These are phyloP conservation scores for Rhagoletis zephyria DNA, from an alignment of 1,140 invertebrate species.

Conservation along the genomic window DNA sequence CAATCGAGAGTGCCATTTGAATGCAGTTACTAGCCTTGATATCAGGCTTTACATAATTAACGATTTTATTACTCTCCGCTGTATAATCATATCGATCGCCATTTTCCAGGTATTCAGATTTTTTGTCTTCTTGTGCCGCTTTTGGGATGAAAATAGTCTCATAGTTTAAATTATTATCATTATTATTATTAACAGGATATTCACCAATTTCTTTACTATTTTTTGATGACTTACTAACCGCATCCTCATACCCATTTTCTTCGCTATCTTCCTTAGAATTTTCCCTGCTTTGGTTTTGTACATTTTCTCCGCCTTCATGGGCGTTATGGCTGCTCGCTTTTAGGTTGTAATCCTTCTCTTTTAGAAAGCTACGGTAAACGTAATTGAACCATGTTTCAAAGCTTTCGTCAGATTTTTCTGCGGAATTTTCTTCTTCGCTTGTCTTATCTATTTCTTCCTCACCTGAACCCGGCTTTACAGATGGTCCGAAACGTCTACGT, in stretches of 20 bases:
- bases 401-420: constrained; percentile 35
- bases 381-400: constrained; percentile 33
- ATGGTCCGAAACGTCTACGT: background rate
- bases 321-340: background rate
- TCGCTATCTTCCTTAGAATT: background rate
- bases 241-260: background rate
- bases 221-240: background rate
- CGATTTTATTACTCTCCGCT: background rate
- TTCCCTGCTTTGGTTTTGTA: background rate
- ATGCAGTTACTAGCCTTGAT: background rate
- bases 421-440: background rate
- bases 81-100: background rate
- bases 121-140: background rate
- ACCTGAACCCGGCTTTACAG: background rate
- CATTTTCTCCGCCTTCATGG: background rate
- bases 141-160: background rate
- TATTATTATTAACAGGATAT: background rate
- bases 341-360: background rate
- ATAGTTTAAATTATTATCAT: background rate
- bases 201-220: background rate
- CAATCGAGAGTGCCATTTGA: background rate
- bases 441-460: background rate
- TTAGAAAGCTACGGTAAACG: background rate
- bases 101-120: background rate
- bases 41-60: background rate